These are phyloP conservation scores for Trichogramma pretiosum DNA, from an alignment of 1,140 invertebrate species.

Conservation along the genomic window DNA sequence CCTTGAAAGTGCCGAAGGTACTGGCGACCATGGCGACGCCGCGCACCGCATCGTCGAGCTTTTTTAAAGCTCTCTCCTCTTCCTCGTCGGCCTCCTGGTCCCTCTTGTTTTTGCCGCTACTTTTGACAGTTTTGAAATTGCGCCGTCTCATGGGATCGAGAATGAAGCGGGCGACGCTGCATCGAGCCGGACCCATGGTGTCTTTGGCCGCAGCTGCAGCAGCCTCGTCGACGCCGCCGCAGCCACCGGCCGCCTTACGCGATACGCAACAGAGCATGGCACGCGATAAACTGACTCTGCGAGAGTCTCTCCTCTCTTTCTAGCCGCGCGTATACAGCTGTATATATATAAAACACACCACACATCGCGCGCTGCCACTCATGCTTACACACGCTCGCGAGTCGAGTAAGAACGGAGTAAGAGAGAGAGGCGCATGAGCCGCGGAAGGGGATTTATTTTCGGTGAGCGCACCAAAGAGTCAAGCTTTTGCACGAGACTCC, in stretches of 20 bases:
- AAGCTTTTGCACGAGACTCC: too few species aligned
- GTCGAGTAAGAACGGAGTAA: neutral
- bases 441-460: conserved; percentile 25
- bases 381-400: conserved; percentile 15
- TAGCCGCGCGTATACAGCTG: conserved; percentile 1
- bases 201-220: too few species aligned
- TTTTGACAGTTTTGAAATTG: neutral
- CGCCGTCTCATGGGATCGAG: too few species aligned
- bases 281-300: conserved; percentile 4
- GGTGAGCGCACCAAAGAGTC: too few species aligned
- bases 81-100: neutral
- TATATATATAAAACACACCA: too few species aligned
- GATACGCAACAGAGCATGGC: conserved; percentile 38
- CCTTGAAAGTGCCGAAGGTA: too few species aligned
- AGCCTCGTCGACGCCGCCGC: conserved; percentile 5
- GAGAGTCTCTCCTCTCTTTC: neutral
- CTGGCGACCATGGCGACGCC: conserved; percentile 11
- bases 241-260: conserved; percentile 25
- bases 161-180: conserved; percentile 6
- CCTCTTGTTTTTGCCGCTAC: neutral
- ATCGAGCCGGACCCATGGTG: neutral
- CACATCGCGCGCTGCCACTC: neutral
- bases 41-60: conserved; percentile 13
- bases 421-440: neutral
- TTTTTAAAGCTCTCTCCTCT: conserved; percentile 7